Evolutionary conservation across 2,888 invertebrate species (phyloP).

Genomic region (Hartigia nigra): DNA sequence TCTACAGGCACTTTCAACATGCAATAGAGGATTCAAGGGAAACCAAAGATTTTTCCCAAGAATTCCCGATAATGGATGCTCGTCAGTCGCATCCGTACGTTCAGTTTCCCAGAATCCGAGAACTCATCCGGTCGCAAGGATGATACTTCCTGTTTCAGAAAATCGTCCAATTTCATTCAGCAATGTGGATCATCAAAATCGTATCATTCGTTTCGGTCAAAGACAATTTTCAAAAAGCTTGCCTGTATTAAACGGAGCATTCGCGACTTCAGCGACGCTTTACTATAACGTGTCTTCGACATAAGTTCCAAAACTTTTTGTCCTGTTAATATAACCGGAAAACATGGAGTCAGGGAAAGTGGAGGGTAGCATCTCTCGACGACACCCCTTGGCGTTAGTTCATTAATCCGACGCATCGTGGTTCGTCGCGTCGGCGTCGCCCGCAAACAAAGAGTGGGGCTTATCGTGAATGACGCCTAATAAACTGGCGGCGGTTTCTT

Average conservation of each 20-base stretch:
- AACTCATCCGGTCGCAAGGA: neutral
- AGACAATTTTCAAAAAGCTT: no score
- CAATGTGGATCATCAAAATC: neutral
- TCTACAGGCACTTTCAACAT: neutral
- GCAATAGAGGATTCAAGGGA: neutral
- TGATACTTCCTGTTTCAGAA: neutral
- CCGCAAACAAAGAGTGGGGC: conserved; percentile 51
- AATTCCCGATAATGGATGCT: no score
- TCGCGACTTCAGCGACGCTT: neutral
- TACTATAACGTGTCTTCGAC: neutral
- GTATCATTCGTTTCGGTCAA: no score
- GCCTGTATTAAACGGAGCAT: neutral
- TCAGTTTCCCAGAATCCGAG: neutral
- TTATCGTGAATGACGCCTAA: conserved; percentile 56
- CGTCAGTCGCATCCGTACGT: no score
- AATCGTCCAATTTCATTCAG: neutral
- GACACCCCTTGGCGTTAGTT: conserved; percentile 32
- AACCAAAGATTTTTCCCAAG: neutral
- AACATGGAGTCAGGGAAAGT: neutral
- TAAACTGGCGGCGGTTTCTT: conserved; percentile 55
- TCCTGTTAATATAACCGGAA: neutral
- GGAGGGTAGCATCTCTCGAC: neutral
- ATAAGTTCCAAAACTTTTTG: neutral
- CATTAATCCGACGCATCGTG: conserved; percentile 50
- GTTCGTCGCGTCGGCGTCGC: conserved; percentile 38